Conservation (phyloP, 2,113 vertebrate species). For the Leptosomus discolor region DNA sequence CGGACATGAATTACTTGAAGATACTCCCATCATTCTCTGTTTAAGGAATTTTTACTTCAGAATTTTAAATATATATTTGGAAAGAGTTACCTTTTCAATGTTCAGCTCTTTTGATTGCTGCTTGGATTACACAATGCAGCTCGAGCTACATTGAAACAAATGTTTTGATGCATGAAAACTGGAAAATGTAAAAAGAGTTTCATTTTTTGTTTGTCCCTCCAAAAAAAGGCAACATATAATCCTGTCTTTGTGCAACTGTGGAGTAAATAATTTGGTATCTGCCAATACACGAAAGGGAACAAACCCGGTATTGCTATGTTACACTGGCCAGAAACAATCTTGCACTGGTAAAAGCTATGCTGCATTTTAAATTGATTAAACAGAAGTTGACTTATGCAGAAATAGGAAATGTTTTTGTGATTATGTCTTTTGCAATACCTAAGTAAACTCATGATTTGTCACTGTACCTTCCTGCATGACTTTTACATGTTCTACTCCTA, state of each 20-base stretch:
- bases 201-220: neutral
- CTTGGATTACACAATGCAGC: neutral
- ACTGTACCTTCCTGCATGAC: neutral
- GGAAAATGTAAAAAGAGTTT: neutral
- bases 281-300: neutral
- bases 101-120: neutral
- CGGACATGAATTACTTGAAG: neutral
- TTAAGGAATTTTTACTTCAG: neutral
- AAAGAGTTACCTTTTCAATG: neutral
- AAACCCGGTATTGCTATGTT: neutral
- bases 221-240: neutral
- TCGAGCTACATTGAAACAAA: neutral
- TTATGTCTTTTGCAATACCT: neutral
- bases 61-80: neutral
- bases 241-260: neutral
- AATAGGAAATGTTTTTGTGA: neutral
- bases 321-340: neutral
- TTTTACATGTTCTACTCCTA: neutral
- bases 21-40: neutral
- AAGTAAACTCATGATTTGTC: neutral
- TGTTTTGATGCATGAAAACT: neutral
- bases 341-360: neutral
- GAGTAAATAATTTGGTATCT: neutral
- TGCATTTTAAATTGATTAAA: neutral
- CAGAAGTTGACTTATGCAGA: neutral